Evolutionary conservation across 2,888 invertebrate species (phyloP).

Genomic region (Cyaniris semiargus): DNA sequence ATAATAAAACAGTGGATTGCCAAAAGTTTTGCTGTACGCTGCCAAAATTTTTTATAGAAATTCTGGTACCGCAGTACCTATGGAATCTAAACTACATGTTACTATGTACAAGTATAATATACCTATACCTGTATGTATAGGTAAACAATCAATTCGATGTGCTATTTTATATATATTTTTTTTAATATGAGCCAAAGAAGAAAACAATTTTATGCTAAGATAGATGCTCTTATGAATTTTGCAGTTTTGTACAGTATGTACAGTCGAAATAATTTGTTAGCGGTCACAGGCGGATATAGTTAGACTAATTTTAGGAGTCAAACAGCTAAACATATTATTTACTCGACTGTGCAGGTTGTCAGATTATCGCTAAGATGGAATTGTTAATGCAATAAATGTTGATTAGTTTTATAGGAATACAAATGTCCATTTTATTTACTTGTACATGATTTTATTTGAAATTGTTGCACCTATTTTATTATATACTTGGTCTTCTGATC

Average conservation of each 20-base stretch:
- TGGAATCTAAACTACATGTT: neutral
- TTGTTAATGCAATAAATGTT: slow-evolving; percentile 7
- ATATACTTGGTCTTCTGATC: neutral
- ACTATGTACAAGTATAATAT: neutral
- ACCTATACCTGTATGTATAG: neutral
- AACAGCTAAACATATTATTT: neutral
- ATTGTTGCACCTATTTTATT: neutral
- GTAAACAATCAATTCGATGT: neutral
- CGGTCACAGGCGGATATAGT: neutral
- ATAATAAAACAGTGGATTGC: slow-evolving; percentile 27
- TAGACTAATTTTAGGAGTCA: neutral
- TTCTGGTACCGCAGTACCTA: neutral
- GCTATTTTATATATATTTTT: neutral
- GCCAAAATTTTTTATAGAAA: neutral
- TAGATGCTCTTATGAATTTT: neutral
- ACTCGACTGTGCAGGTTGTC: neutral
- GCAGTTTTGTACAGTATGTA: neutral
- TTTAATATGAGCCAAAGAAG: neutral
- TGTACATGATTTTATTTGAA: neutral
- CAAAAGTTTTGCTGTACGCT: slow-evolving; percentile 21
- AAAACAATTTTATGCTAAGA: neutral
- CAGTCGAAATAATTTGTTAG: neutral
- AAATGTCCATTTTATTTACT: neutral
- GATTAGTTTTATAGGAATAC: slow-evolving; percentile 4
- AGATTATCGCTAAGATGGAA: neutral